Conservation (phyloP, 2,888 invertebrate genomes). For the Caenorhabditis sp. region DNA sequence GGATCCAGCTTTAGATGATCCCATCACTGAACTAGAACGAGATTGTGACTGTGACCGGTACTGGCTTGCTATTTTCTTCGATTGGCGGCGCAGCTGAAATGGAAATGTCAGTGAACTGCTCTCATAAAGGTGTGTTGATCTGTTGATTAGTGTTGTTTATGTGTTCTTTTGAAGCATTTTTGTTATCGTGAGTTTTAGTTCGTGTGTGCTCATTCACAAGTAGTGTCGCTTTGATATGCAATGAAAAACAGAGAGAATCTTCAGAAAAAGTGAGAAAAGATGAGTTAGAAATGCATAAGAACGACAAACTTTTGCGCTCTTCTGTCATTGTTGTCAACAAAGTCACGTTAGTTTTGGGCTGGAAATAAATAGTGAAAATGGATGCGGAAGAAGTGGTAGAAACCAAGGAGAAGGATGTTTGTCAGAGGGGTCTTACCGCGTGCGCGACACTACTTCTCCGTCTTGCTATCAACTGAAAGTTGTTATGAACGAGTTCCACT, state of each 20-base stretch:
- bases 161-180: constrained; percentile 8
- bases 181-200: constrained; percentile 16
- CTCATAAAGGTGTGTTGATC: neutral
- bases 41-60: constrained; percentile 76
- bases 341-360: constrained; percentile 42
- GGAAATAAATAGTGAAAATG: constrained; percentile 20
- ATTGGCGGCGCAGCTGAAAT: constrained; percentile 79
- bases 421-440: constrained; percentile 56
- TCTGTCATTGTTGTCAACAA: constrained; percentile 47
- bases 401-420: constrained; percentile 28
- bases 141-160: constrained; percentile 26
- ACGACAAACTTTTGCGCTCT: constrained; percentile 33
- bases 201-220: constrained; percentile 39
- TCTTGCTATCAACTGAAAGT: constrained; percentile 64
- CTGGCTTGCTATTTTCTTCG: constrained; percentile 76
- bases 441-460: constrained; percentile 65
- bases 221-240: constrained; percentile 43
- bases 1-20: constrained; percentile 71
- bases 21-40: constrained; percentile 68
- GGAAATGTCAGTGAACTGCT: neutral
- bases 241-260: constrained; percentile 33
- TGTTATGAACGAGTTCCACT: constrained; percentile 12
- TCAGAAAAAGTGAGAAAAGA: constrained; percentile 38
- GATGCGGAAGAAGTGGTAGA: constrained; percentile 46
- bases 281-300: constrained; percentile 61